Evolutionary conservation across 2,797 vertebrate genomes (phyloP).

Genomic region (Sciaenops ocellatus): DNA sequence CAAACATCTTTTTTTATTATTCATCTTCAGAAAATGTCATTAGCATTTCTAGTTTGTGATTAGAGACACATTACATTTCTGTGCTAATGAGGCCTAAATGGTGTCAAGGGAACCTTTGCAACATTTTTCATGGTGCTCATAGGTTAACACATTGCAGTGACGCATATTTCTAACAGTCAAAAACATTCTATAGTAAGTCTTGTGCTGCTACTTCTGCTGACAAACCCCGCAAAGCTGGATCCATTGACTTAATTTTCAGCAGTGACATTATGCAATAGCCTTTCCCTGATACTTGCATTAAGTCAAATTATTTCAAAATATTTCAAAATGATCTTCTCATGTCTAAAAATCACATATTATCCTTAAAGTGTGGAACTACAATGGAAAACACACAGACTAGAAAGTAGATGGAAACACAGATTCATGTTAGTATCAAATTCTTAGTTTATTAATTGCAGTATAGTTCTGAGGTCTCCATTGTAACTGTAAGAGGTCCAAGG

Average conservation of each 20-base stretch:
- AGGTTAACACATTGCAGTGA: not conserved
- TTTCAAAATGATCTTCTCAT: not conserved
- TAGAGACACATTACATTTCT: no score
- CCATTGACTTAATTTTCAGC: not conserved
- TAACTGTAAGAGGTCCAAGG: conserved; percentile 41
- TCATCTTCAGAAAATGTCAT: not conserved
- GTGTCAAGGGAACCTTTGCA: not conserved
- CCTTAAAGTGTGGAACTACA: not conserved
- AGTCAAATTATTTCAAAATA: not conserved
- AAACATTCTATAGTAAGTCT: not conserved
- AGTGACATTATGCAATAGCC: conserved; percentile 2
- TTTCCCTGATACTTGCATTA: not conserved
- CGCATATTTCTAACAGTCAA: not conserved
- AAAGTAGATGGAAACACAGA: conserved; percentile 6
- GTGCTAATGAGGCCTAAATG: not conserved
- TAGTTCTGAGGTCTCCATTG: conserved; percentile 47
- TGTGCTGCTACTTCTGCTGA: not conserved
- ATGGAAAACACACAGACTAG: not conserved
- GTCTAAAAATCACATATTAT: not conserved
- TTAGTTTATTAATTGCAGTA: conserved; percentile 65
- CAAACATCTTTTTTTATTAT: not conserved
- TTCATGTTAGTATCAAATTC: conserved; percentile 24
- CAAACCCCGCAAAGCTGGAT: not conserved
- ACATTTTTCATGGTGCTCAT: not conserved
- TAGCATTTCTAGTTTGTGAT: not conserved